Conservation (phyloP, 1,140 invertebrate species). For the Sarcophaga peregrina region DNA sequence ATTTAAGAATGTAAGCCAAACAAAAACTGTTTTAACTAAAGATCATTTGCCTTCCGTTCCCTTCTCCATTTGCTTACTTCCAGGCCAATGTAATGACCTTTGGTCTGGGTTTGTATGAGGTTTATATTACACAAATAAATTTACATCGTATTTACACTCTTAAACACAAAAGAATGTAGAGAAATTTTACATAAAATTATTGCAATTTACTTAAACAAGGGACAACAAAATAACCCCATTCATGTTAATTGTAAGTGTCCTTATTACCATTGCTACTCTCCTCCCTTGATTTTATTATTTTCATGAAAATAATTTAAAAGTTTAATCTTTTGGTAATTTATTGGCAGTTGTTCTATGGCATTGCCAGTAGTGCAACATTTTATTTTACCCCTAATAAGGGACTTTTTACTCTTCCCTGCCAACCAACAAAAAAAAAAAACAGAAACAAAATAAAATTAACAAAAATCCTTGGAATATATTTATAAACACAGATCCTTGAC, state of each 20-base stretch:
- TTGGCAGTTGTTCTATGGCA: conserved; percentile 38
- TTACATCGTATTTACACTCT: too few species aligned
- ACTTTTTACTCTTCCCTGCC: too few species aligned
- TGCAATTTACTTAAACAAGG: neutral
- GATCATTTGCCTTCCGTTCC: too few species aligned
- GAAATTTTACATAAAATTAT: neutral
- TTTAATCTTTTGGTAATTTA: conserved; percentile 29
- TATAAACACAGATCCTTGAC: conserved; percentile 23
- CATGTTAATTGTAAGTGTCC: too few species aligned
- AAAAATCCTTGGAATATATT: too few species aligned
- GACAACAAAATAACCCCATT: too few species aligned
- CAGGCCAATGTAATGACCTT: too few species aligned
- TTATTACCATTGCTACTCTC: neutral
- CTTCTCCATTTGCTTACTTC: too few species aligned
- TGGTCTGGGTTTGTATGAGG: too few species aligned
- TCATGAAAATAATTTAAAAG: conserved; percentile 30
- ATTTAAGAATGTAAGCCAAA: too few species aligned
- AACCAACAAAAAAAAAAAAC: neutral
- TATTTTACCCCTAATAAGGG: neutral
- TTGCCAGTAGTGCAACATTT: conserved; percentile 5
- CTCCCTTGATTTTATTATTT: neutral
- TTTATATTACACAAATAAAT: too few species aligned
- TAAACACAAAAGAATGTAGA: neutral
- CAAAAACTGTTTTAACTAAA: too few species aligned
- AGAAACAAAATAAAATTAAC: neutral